Percentiles rank a stretch among this genome's conserved stretches.
phyloP scores from a whole-genome alignment of 2,113 vertebrate genomes.

The Entosphenus tridentatus region DNA sequence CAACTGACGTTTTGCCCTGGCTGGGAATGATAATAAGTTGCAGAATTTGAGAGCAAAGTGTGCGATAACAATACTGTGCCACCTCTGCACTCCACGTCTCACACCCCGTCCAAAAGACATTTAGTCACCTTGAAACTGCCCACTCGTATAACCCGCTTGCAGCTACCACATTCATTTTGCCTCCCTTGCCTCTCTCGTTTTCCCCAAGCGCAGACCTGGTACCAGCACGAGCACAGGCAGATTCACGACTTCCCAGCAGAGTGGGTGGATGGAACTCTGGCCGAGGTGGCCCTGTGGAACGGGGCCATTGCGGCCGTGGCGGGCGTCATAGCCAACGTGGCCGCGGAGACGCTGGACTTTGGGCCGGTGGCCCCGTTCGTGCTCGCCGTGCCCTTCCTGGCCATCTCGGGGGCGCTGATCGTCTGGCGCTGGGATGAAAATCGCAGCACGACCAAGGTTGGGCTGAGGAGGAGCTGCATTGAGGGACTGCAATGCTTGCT shows the following conservation, averaged over 20 bases:
- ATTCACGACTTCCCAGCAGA: conserved; percentile 55
- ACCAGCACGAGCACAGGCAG: conserved; percentile 44
- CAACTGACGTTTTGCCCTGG: too few species aligned
- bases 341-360: conserved; percentile 49
- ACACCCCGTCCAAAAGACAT: too few species aligned
- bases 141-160: too few species aligned
- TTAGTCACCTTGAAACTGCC: too few species aligned
- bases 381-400: conserved; percentile 44
- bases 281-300: conserved; percentile 50
- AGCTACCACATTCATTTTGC: too few species aligned
- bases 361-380: conserved; percentile 68
- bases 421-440: conserved; percentile 52
- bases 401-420: conserved; percentile 33
- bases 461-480: conserved; percentile 33
- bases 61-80: too few species aligned
- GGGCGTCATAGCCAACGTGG: conserved; percentile 43
- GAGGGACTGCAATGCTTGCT: conserved; percentile 53
- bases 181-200: too few species aligned
- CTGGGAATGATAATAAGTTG: too few species aligned
- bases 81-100: too few species aligned
- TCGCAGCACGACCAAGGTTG: conserved; percentile 21
- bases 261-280: conserved; percentile 60
- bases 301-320: conserved; percentile 45
- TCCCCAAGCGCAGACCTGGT: conserved; percentile 26
- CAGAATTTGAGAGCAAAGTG: too few species aligned